Base-by-base conservation (phyloP, 1,140 invertebrate genomes). In the Drosophila hydei region DNA sequence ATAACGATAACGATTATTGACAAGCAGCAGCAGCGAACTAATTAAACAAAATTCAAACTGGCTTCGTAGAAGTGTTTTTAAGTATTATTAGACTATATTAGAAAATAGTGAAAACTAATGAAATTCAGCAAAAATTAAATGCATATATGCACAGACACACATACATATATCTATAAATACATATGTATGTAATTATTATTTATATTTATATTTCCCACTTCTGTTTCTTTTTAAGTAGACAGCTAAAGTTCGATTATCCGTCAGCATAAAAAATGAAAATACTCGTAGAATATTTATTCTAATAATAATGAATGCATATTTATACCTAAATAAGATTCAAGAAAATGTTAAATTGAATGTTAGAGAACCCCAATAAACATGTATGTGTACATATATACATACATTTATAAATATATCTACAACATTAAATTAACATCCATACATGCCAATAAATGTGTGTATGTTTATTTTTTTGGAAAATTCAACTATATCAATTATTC, bases 41-140 rank as follows among this genome's bases (percentile, higher is more conserved):
- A 33, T 74, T 55, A 60, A 67, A 71, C 16, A 68, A 45, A 88
- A 88, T 83, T 76, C 78, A 83, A 88, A 88, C 83, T 77, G 84
- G 83, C 83, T 88, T 88, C 83, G 83, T 83, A 88, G 83, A 88
- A 88, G 83, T 88, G 83, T 88, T 88, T 88, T 88, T 88, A 88
- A 83, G 78, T 88, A 88, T 88, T 88, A 88, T 69, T 87, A 87
- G 83, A 64, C 54, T 88, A 78, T 60, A 67, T 52, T 50, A 30
- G 25, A 16, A 60, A 60, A 52, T 64, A 64, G 19, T 51, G 45
- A 60, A 43, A 43, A 43, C 38, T 43, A 56, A 27, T 42, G 19
- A 56, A 56, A 27, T 52, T 18, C 27, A 61, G 9, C 12, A 61
- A 25, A 6, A 61, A 59, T 50, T 59, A 16, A 27, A 50, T 42